Base-by-base conservation (phyloP, 2,888 invertebrate species). In the Machimus rusticus region DNA sequence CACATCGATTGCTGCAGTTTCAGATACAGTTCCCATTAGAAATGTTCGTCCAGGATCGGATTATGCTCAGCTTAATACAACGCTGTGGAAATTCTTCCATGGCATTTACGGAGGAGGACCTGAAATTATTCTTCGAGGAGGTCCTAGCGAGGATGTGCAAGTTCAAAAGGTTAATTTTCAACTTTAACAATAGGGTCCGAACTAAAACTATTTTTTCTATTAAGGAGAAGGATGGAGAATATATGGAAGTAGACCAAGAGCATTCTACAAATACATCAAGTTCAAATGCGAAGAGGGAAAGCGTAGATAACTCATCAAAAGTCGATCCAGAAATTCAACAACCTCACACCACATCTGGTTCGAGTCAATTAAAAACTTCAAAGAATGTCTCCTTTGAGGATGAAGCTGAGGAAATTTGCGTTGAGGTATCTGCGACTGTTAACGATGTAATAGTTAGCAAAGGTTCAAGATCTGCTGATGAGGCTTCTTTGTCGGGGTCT, bases 41-140 rank as follows among this genome's bases (percentile, higher is more conserved):
- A 92, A 90, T 88, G 91, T 92, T 2, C 90, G 91, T 87, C 93
- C 93, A 12, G 94, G 94, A 46, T 94, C 94, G 0, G 94, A 95
- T 90, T 96, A 96, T 91, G 96, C 96, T 0, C 97, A 97, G 91
- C 94, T 98, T 76, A 96, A 97, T 89, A 96, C 96, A 90, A 96
- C 96, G 74, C 94, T 97, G 87, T 99, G 98, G 98, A 94, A 95
- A 89, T 98, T 98, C 93, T 96, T 99, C 91, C 94, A 95, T 86
- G 94, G 94, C 88, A 97, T 96, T 86, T 99, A 99, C 91, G 97
- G 97, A 12, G 98, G 98, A 0, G 98, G 98, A 0, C 98, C 98
- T 0, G 97, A 97, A 91, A 94, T 98, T n/a, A 91, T 93, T 86
- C 88, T 93, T 16, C 88, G 90, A 39, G 89, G 89, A n/a, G 89